Evolutionary conservation across 2,888 invertebrate genomes (phyloP), one percentile per base, ranked within the genome.

Genomic region (Erebia epiphron): DNA sequence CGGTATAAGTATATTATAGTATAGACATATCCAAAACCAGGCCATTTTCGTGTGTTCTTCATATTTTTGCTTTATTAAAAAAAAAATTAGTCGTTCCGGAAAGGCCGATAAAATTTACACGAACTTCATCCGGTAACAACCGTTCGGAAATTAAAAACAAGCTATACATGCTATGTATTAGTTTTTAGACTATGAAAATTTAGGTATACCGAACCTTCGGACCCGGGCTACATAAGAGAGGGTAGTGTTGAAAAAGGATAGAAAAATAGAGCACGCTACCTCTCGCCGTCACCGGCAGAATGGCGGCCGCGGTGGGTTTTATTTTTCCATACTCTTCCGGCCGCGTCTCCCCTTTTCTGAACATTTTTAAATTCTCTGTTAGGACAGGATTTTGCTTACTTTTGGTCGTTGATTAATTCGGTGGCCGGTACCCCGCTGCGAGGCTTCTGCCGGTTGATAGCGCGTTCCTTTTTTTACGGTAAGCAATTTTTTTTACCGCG

Each of bases 201-300:
- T 64, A 71, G 73, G 69, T 70, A 69, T 68, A 62, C 46, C 65
- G 63, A 69, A 69, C 63, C 71, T 71, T 43, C 62, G 58, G 65
- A 71, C 58, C 68, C 65, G 52, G 49, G 18, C 63, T 66, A 74
- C 71, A 73, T 68, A 73, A 73, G 71, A 73, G 68, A 66, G 68
- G 72, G 72, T 71, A 77, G 75, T 74, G 76, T 71, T 78, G 79
- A 86, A 85, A 88, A 88, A 84, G 80, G 80, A 79, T 76, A 75
- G 78, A 82, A 85, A 87, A 86, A 88, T 84, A 84, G 84, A 88
- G 90, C 89, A 86, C 83, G 84, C 83, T 88, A 87, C 86, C 91
- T 87, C 86, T 83, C 87, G 81, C 86, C 90, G 90, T 91, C 92
- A 91, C 87, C 82, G 87, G 74, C 91, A 92, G 91, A 90, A 91